phyloP scores from a whole-genome alignment of 2,888 invertebrate species.

The Andrena bicolor region DNA sequence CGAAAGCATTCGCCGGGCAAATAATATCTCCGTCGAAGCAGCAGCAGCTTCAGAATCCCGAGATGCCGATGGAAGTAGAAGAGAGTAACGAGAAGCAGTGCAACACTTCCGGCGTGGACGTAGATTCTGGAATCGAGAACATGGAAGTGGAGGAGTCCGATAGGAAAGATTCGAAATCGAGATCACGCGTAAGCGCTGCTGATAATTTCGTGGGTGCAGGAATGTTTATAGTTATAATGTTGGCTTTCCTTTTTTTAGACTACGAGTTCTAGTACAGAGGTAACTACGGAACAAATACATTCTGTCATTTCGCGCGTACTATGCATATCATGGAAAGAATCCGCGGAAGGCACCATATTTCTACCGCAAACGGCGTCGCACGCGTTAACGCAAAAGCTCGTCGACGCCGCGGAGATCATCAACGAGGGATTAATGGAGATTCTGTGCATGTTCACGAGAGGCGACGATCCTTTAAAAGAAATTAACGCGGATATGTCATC shows the following conservation, averaged over 20 bases:
- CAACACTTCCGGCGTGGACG: constrained; percentile 87
- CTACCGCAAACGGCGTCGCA: constrained; percentile 85
- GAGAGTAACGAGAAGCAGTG: constrained; percentile 86
- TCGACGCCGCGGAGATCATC: constrained; percentile 77
- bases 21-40: constrained; percentile 79
- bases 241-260: constrained; percentile 75
- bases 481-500: constrained; percentile 83
- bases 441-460: constrained; percentile 87
- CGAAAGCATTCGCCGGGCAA: constrained; percentile 71
- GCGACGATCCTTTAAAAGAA: constrained; percentile 87
- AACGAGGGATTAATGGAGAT: constrained; percentile 89
- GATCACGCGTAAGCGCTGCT: constrained; percentile 78
- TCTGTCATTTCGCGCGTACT: constrained; percentile 89
- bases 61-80: constrained; percentile 87
- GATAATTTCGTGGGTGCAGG: neutral
- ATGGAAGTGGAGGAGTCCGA: constrained; percentile 89
- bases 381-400: constrained; percentile 67
- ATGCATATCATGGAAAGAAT: constrained; percentile 89
- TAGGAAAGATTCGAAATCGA: constrained; percentile 79
- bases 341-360: constrained; percentile 84
- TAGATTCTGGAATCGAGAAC: constrained; percentile 91
- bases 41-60: constrained; percentile 70
- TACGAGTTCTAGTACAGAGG: constrained; percentile 85
- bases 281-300: constrained; percentile 89
- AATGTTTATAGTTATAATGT: neutral